Evolutionary conservation across 2,797 vertebrate species (phyloP), one percentile per base, ranked within the genome.

Genomic region (Neosilurus hyrtlii): DNA sequence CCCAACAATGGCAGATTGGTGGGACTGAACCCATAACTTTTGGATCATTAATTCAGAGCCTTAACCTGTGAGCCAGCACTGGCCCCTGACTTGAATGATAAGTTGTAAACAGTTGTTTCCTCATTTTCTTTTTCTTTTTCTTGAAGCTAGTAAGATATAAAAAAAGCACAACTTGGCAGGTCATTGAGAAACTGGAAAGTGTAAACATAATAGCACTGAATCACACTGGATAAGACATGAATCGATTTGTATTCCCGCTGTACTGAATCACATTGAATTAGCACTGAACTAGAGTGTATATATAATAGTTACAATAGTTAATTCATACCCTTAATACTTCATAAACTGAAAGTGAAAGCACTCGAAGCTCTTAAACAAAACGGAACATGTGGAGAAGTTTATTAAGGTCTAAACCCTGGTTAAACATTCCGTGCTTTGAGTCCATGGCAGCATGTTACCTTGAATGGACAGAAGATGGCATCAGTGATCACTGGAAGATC

Each of bases 401-500:
- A 71, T n/a, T 75, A 24, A 75, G 9, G 14, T 74, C 26, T 71
- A n/a, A 66, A 49, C 22, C 22, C 61, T 49, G 52, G n/a, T 52
- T 37, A 5, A 18, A 9, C 1, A 15, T 14, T 15, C 20, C 2
- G 0, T 37, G 63, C n/a, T 37, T 30, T 63, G 22, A 71, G 18
- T 72, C 12, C 18, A 30, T 71, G 43, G 22, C 24, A 18, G 30
- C 14, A 51, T 43, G 70, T 75, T 88, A 77, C 88, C 35, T 30
- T 49, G 20, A 83, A 65, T 37, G 78, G 75, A 90, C 89, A 94
- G 93, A 86, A 89, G 95, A 83, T 90, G 93, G 93, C 92, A 66
- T 72, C 88, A 89, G 79, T 81, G 24, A 73, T 82, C 88, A 89
- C 84, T 73, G 59, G 73, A 89, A 84, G 65, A 83, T 26, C 4